Evolutionary conservation across 1,140 invertebrate genomes (phyloP).

Genomic region (Theocolax elegans): DNA sequence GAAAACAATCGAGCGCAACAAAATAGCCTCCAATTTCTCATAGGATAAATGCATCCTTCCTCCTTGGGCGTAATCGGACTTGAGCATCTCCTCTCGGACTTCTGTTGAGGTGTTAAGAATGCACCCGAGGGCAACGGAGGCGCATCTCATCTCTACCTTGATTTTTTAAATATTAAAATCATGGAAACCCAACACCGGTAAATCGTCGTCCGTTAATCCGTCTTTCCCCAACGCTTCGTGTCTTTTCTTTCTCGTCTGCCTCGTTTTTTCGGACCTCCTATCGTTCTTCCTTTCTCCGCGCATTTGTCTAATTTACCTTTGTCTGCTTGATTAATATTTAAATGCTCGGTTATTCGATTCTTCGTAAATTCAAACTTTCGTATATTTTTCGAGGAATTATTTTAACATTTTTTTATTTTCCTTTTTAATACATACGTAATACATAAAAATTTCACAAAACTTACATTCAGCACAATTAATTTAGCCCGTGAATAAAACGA

Average conservation of each 20-base stretch:
- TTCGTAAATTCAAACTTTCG: neutral
- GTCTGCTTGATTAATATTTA: neutral
- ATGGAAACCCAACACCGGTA: conserved; percentile 53
- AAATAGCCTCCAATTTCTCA: conserved; percentile 61
- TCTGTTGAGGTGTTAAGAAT: conserved; percentile 63
- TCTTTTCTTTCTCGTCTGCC: conserved; percentile 18
- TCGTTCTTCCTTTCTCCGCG: neutral
- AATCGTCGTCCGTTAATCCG: conserved; percentile 31
- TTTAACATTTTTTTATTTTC: no score
- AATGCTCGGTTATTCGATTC: no score
- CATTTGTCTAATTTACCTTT: conserved; percentile 27
- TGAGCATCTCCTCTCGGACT: conserved; percentile 56
- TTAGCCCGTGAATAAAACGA: no score
- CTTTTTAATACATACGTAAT: no score
- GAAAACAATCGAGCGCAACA: conserved; percentile 35
- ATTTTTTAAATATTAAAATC: conserved; percentile 57
- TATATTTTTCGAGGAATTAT: no score
- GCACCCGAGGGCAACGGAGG: conserved; percentile 47
- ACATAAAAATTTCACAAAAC: no score
- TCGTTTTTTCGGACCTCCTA: neutral
- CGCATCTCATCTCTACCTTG: neutral
- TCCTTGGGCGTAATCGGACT: conserved; percentile 50
- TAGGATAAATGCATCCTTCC: conserved; percentile 53
- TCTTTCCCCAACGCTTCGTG: conserved; percentile 13
- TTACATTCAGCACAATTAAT: no score